Evolutionary conservation across 2,888 invertebrate genomes (phyloP), one percentile per base, ranked within the genome.

Genomic region (Myathropa florea): DNA sequence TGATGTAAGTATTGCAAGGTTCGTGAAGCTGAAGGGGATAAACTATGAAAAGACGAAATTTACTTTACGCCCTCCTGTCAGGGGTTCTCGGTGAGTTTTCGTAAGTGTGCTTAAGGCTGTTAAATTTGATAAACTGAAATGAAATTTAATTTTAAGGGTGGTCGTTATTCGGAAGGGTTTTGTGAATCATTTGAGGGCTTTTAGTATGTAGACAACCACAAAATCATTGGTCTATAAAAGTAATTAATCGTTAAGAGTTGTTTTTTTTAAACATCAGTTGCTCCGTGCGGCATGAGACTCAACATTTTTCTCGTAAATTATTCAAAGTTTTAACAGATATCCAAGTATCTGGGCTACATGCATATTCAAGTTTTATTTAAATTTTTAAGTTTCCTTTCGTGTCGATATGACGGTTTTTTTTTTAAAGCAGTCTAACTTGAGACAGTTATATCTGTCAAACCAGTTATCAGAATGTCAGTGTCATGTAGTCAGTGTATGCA

Each of bases 1-100:
- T 24, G 24, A 3, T n/a, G 57, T 57, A 26, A 23, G 24, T 60
- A 68, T n/a, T 36, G 46, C 21, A 23, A 55, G 33, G 57, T 70
- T 63, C 70, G 61, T 55, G 63, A 18, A 70, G 36, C 39, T 63
- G 28, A n/a, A 65, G 33, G 36, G 61, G 61, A 78, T 70, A 78
- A 70, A 78, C 77, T 68, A 70, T n/a, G 26, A 28, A 33, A 55
- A 57, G 14, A n/a, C 39, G 59, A 24, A 65, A 18, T 76, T 76
- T 39, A 30, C 60, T 24, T 24, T 46, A 67, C 30, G 60, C 59
- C 30, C 57, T 73, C 24, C n/a, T 36, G n/a, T 57, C 55, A n/a
- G 36, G 9, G 36, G 33, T 24, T 10, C 26, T 55, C 14, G 53
- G 12, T 4, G 23, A 46, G 23, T 57, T 55, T 73, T 24, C 57